A percentile compares a stretch with the other conserved stretches of the same genome.
Evolutionary conservation across 2,113 vertebrate species (phyloP).

Genomic region (Progne subis): DNA sequence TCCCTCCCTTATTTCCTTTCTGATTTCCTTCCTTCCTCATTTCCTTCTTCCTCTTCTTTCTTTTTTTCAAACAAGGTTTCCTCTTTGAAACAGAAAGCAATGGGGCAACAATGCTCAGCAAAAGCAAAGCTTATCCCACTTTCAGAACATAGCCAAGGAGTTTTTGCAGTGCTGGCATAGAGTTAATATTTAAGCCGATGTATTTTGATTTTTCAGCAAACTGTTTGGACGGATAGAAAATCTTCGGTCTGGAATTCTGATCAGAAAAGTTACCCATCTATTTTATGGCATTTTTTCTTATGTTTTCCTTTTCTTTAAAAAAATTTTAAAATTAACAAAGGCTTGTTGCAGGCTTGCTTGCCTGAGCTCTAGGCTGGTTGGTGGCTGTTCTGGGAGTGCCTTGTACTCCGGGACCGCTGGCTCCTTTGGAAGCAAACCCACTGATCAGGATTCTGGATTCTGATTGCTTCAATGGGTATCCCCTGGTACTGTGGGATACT

Average conservation of each 20-base stretch:
- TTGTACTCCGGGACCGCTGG: neutral
- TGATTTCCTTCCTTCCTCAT: neutral
- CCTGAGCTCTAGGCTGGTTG: slow-evolving; percentile 63
- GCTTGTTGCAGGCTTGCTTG: slow-evolving; percentile 51
- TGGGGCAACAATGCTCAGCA: slow-evolving; percentile 37
- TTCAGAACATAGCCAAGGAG: slow-evolving; percentile 33
- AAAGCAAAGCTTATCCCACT: slow-evolving; percentile 40
- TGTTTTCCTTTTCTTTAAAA: slow-evolving; percentile 13
- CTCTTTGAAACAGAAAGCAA: slow-evolving; percentile 56
- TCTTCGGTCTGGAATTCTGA: slow-evolving; percentile 54
- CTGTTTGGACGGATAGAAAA: slow-evolving; percentile 14
- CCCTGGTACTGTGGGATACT: slow-evolving; percentile 10
- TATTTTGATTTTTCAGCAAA: neutral
- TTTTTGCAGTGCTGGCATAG: slow-evolving; percentile 36
- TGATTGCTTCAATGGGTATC: slow-evolving; percentile 48
- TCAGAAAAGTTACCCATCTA: slow-evolving; percentile 12
- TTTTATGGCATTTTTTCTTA: slow-evolving; percentile 21
- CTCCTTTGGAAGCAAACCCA: slow-evolving; percentile 74
- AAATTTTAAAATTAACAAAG: neutral
- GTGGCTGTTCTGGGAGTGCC: neutral
- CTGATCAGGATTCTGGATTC: slow-evolving; percentile 62
- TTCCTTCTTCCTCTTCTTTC: neutral
- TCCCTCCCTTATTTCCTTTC: no score
- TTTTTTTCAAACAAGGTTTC: slow-evolving; percentile 39
- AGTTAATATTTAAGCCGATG: neutral